Conservation (phyloP, 2,113 vertebrate genomes). For the Alligator sinensis region DNA sequence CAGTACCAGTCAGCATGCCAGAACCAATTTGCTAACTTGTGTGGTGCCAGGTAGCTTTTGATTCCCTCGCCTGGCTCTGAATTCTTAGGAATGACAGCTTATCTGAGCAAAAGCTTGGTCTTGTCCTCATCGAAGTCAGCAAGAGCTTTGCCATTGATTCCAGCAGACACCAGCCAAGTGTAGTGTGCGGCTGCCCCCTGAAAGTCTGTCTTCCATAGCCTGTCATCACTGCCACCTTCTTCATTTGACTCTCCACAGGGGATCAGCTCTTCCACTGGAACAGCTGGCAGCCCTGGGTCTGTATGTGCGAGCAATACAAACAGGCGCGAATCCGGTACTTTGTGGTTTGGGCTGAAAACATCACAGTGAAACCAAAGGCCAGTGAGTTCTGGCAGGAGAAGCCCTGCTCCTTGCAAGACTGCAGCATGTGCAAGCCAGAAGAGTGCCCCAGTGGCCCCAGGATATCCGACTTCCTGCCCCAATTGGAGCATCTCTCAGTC, state of each 20-base stretch:
- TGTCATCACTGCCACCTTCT: background rate
- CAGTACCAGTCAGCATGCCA: background rate
- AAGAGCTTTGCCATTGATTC: background rate
- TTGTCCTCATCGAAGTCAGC: background rate
- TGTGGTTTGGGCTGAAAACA: background rate
- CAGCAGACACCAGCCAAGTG: background rate
- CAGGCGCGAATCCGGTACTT: conserved; percentile 44
- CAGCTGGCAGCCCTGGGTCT: conserved; percentile 39
- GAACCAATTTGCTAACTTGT: background rate
- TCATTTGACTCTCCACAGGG: background rate
- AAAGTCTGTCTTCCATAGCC: background rate
- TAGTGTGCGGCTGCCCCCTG: background rate
- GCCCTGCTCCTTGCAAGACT: background rate
- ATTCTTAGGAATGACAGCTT: background rate
- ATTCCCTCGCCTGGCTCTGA: background rate
- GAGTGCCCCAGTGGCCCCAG: background rate
- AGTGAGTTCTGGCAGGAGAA: conserved; percentile 30
- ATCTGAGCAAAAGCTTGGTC: background rate
- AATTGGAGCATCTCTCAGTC: background rate
- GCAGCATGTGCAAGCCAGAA: background rate
- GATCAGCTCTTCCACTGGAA: background rate
- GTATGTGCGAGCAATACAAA: conserved; percentile 29
- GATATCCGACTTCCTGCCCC: background rate
- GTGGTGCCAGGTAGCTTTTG: background rate
- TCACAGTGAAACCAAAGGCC: background rate